Percentiles rank a stretch among this genome's conserved stretches.
Evolutionary conservation across 2,113 vertebrate genomes (phyloP).

Genomic region (Equus przewalskii): DNA sequence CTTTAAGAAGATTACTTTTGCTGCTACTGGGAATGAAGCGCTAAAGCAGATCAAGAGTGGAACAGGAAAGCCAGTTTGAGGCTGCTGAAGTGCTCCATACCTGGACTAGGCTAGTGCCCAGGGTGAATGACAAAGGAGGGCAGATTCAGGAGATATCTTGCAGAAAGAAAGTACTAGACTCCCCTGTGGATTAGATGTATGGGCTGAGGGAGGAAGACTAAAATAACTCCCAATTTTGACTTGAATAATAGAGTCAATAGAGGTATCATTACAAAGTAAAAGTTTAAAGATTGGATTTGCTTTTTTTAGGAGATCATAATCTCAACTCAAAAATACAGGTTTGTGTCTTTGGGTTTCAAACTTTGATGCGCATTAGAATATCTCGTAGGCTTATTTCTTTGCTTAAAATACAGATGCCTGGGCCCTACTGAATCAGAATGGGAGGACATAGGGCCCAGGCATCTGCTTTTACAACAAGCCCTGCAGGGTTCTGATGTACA

Average conservation of each 20-base stretch:
- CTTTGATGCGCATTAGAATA: neutral
- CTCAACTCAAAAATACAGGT: neutral
- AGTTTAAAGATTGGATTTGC: neutral
- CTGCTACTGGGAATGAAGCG: neutral
- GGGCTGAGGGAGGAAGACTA: neutral
- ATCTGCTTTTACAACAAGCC: neutral
- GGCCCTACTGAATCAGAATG: neutral
- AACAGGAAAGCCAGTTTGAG: neutral
- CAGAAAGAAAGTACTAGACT: slow-evolving; percentile 13
- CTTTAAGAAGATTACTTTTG: slow-evolving; percentile 25
- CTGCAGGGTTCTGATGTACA: neutral
- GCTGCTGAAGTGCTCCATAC: neutral
- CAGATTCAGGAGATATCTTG: neutral
- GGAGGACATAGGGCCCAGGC: neutral
- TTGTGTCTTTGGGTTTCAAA: neutral
- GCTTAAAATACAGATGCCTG: neutral
- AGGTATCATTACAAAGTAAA: neutral
- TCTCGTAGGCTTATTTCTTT: neutral
- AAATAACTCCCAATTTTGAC: neutral
- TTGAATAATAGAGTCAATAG: neutral
- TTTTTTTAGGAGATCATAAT: neutral
- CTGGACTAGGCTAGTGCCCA: neutral
- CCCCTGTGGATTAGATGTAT: neutral
- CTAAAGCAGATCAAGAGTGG: neutral
- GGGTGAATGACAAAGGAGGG: neutral